Percentiles rank a stretch among this genome's conserved stretches.
Evolutionary conservation across 2,888 invertebrate species (phyloP).

Genomic region (Troides helena): DNA sequence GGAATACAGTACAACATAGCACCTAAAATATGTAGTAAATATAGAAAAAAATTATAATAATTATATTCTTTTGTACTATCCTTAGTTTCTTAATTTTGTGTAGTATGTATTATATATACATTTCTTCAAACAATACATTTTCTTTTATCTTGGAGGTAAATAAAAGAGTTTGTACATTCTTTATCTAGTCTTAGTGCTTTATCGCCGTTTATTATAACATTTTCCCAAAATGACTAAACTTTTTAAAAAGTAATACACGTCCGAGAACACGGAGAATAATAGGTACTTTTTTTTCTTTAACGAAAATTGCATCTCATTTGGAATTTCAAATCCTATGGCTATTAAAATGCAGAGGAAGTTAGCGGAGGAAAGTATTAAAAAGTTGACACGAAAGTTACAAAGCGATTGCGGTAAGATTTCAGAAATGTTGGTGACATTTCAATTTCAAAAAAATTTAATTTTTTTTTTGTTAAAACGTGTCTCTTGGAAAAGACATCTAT

Average conservation of each 20-base stretch:
- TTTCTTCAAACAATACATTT: too few relatives aligned
- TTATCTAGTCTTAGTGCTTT: neutral
- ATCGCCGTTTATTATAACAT: neutral
- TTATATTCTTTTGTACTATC: too few relatives aligned
- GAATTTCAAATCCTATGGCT: conserved; percentile 14
- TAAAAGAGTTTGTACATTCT: too few relatives aligned
- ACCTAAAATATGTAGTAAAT: too few relatives aligned
- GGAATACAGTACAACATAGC: too few relatives aligned
- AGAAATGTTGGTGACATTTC: conserved; percentile 1
- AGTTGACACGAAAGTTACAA: conserved; percentile 9
- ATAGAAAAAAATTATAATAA: too few relatives aligned
- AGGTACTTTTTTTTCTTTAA: neutral
- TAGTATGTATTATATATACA: too few relatives aligned
- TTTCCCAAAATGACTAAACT: neutral
- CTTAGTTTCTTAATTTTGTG: too few relatives aligned
- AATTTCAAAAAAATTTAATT: neutral
- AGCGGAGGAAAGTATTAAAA: conserved; percentile 12
- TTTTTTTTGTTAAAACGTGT: neutral
- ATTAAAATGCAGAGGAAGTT: conserved; percentile 13
- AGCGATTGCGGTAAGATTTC: conserved; percentile 10
- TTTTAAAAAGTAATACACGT: neutral
- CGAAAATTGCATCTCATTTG: conserved; percentile 8
- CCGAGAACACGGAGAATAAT: neutral
- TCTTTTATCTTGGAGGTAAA: too few relatives aligned
- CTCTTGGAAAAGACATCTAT: neutral